These are phyloP conservation scores for Hylomyscus alleni DNA, from an alignment of 2,797 vertebrate species.

Conservation along the genomic window DNA sequence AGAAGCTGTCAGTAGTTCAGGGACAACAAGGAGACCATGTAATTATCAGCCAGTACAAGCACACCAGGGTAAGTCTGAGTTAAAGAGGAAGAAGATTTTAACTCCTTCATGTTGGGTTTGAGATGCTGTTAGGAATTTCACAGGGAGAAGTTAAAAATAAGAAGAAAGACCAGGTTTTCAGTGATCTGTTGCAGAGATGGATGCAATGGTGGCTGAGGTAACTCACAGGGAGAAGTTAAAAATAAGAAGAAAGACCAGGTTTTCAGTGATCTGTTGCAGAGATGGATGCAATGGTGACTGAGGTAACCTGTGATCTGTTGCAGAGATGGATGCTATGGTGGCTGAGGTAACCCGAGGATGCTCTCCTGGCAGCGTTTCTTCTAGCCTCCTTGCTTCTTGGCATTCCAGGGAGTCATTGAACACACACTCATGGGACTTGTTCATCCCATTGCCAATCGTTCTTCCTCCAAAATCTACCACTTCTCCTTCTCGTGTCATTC, in stretches of 20 bases:
- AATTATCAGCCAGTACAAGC: neutral
- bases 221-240: neutral
- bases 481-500: neutral
- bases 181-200: neutral
- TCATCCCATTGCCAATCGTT: neutral
- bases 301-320: too few relatives aligned
- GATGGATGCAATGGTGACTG: too few relatives aligned
- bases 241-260: neutral
- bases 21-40: neutral
- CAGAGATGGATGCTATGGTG: neutral
- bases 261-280: neutral
- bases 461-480: neutral
- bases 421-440: neutral
- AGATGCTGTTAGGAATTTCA: neutral
- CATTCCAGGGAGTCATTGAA: neutral
- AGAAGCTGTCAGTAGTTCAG: neutral
- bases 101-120: neutral
- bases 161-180: neutral
- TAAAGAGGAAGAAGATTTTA: neutral
- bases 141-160: neutral
- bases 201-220: too few relatives aligned
- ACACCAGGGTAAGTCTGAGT: neutral
- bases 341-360: neutral
- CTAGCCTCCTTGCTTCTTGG: neutral
- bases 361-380: neutral